Conservation (phyloP, 1,140 invertebrate genomes). For the Ditylenchus dipsaci region DNA sequence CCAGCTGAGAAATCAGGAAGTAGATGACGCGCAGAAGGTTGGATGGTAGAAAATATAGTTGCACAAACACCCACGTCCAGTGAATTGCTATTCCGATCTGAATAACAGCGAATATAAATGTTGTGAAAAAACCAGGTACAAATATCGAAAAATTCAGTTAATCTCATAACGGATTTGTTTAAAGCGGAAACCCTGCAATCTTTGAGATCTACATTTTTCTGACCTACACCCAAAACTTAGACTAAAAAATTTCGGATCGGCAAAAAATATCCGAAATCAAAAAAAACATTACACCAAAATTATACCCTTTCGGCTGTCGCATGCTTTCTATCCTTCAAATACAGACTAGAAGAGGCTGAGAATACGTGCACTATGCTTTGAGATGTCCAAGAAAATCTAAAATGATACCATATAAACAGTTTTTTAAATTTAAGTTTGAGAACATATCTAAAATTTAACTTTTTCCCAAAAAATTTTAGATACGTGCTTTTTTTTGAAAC, state of each 20-base stretch:
- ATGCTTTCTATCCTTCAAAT: conserved; percentile 41
- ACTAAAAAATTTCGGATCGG: no score
- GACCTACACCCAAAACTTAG: no score
- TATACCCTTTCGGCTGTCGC: conserved; percentile 46
- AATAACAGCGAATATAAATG: conserved; percentile 7
- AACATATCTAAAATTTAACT: no score
- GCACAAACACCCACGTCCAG: conserved; percentile 55
- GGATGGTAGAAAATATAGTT: conserved; percentile 47
- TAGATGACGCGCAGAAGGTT: conserved; percentile 42
- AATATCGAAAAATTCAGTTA: background rate
- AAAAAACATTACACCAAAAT: no score
- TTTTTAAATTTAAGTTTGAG: no score
- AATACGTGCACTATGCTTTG: conserved; percentile 50
- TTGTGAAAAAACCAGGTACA: background rate
- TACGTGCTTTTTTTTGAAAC: no score
- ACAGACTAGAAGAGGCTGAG: conserved; percentile 31
- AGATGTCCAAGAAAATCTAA: conserved; percentile 40
- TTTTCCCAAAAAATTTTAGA: no score
- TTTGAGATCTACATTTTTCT: no score
- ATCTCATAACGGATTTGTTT: no score
- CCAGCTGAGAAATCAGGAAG: conserved; percentile 51
- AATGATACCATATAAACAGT: no score
- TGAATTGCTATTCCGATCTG: conserved; percentile 38
- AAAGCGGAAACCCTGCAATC: no score
- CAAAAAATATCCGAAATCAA: no score